Evolutionary conservation across 2,113 vertebrate genomes (phyloP).

Genomic region (Triplophysa siluroides): DNA sequence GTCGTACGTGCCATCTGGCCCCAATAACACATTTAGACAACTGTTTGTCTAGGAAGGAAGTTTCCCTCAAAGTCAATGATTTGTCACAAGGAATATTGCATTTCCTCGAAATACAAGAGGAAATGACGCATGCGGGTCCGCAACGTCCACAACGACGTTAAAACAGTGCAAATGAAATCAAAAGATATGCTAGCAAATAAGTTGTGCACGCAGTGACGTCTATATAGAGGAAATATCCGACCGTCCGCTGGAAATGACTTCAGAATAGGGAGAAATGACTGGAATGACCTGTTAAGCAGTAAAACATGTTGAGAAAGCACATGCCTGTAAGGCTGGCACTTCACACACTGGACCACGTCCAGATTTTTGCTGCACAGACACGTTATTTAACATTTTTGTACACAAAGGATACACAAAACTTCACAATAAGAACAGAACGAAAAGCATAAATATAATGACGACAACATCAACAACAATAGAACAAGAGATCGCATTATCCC

Average conservation of each 20-base stretch:
- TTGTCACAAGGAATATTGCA: conserved; percentile 72
- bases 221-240: conserved; percentile 28
- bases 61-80: conserved; percentile 50
- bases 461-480: conserved; percentile 36
- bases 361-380: conserved; percentile 57
- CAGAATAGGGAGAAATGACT: conserved; percentile 27
- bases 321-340: conserved; percentile 89
- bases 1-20: conserved; percentile 8
- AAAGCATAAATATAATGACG: conserved; percentile 63
- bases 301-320: conserved; percentile 41
- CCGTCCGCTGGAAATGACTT: conserved; percentile 15
- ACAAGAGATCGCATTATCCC: conserved; percentile 79
- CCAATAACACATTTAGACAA: background rate
- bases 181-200: background rate
- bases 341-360: conserved; percentile 84
- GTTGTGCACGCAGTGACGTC: conserved; percentile 6
- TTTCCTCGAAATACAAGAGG: conserved; percentile 46
- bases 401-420: conserved; percentile 58
- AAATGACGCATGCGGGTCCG: background rate
- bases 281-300: conserved; percentile 64
- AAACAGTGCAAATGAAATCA: background rate
- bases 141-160: conserved; percentile 18
- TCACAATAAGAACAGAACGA: conserved; percentile 61
- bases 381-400: conserved; percentile 64
- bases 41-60: conserved; percentile 17